Evolutionary conservation across 2,113 vertebrate genomes (phyloP).

Genomic region (Bucco capensis): DNA sequence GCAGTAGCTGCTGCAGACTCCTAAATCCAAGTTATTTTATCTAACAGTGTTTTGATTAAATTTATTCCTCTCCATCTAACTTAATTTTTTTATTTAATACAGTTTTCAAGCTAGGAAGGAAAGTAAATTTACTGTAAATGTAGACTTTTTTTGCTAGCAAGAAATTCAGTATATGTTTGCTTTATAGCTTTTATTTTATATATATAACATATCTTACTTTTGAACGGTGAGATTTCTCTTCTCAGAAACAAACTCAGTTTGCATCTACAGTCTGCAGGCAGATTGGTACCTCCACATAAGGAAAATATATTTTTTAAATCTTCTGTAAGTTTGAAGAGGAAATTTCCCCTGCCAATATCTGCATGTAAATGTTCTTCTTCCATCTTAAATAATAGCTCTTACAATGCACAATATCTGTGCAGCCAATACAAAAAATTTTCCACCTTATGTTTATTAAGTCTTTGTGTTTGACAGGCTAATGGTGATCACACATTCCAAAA

Average conservation of each 20-base stretch:
- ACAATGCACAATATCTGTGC: neutral
- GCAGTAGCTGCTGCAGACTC: conserved; percentile 66
- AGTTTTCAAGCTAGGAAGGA: conserved; percentile 65
- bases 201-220: conserved; percentile 48
- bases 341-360: conserved; percentile 15
- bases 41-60: conserved; percentile 70
- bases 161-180: conserved; percentile 54
- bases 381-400: conserved; percentile 25
- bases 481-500: neutral
- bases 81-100: conserved; percentile 73
- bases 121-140: conserved; percentile 70
- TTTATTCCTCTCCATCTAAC: conserved; percentile 70
- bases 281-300: neutral
- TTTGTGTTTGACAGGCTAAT: neutral
- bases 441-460: neutral
- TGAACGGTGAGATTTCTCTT: neutral
- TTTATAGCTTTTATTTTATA: conserved; percentile 61
- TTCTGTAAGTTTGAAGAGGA: neutral
- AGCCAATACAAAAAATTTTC: neutral
- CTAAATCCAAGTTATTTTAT: conserved; percentile 73
- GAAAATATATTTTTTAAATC: conserved; percentile 9
- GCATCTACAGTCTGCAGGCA: neutral
- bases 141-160: conserved; percentile 30
- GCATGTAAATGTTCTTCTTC: neutral
- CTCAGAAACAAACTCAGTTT: conserved; percentile 16